Percentiles rank a stretch among this genome's conserved stretches.
phyloP scores from a whole-genome alignment of 92 coral and sea anemone genomes.

The Phenganax marumi region DNA sequence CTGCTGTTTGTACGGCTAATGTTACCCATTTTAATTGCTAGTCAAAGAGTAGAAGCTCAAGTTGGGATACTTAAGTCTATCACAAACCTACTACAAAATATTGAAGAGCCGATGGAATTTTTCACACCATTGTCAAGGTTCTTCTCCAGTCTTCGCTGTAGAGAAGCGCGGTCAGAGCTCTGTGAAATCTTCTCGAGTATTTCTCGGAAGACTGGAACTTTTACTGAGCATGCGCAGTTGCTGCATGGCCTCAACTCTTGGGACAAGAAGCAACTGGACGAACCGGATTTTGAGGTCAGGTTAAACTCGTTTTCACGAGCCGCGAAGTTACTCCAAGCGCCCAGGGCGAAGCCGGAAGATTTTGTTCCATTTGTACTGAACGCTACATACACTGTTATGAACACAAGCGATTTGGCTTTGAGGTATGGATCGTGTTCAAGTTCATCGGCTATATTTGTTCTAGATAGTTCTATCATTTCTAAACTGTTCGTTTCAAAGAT shows the following conservation, averaged over 20 bases:
- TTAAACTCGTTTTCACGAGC: slow-evolving; percentile 23
- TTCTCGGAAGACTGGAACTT: slow-evolving; percentile 40
- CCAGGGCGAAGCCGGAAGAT: neutral
- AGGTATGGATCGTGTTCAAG: slow-evolving; percentile 37
- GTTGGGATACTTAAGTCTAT: slow-evolving; percentile 69
- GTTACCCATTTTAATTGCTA: slow-evolving; percentile 64
- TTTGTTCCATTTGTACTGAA: slow-evolving; percentile 71
- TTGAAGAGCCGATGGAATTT: slow-evolving; percentile 59
- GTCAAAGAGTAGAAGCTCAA: slow-evolving; percentile 73
- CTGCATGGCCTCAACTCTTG: slow-evolving; percentile 63
- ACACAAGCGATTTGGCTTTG: slow-evolving; percentile 75
- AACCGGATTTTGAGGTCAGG: slow-evolving; percentile 76
- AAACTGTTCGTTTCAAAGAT: too few species aligned
- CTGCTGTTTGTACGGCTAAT: slow-evolving; percentile 62
- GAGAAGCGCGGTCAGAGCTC: slow-evolving; percentile 74
- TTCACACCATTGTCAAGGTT: slow-evolving; percentile 64
- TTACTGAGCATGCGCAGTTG: slow-evolving; percentile 52
- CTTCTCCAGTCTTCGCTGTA: slow-evolving; percentile 72
- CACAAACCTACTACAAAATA: slow-evolving; percentile 66
- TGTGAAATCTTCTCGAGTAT: slow-evolving; percentile 72
- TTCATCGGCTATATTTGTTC: too few species aligned
- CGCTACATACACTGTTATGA: slow-evolving; percentile 72
- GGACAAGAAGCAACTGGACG: slow-evolving; percentile 78
- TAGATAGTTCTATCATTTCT: too few species aligned
- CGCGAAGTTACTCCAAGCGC: slow-evolving; percentile 10